These are phyloP conservation scores for Panzeria rudis DNA, from an alignment of 2,888 invertebrate species.

Conservation along the genomic window DNA sequence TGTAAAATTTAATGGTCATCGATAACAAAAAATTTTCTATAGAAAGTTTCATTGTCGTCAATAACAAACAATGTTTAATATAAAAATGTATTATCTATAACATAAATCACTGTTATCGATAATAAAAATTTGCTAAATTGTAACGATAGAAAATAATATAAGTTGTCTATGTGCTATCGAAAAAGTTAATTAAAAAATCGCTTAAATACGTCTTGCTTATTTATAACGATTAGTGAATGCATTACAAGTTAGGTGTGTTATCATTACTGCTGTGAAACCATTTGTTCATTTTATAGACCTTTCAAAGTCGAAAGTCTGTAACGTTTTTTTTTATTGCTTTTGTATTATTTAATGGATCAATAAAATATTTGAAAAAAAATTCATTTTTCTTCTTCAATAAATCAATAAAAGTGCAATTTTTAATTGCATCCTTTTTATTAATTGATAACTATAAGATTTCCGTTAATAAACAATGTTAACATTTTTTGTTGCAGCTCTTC, in stretches of 20 bases:
- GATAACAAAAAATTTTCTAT: not conserved
- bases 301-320: not conserved
- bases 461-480: not conserved
- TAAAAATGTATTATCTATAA: not conserved
- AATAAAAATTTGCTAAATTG: not conserved
- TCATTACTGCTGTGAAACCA: constrained; percentile 7
- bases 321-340: not conserved
- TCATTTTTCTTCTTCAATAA: constrained; percentile 16
- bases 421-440: constrained; percentile 55
- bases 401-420: constrained; percentile 47
- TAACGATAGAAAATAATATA: no score
- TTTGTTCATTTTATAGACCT: not conserved
- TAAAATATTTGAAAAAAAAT: not conserved
- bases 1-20: not conserved
- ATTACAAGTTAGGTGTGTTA: not conserved
- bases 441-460: constrained; percentile 10
- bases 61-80: not conserved
- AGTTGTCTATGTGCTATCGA: not conserved
- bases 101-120: not conserved
- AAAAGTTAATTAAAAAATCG: not conserved
- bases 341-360: not conserved
- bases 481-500: not conserved
- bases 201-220: not conserved
- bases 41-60: not conserved
- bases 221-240: not conserved